These are phyloP conservation scores for Conomelus anceps DNA, from an alignment of 2,888 invertebrate species.

Conservation along the genomic window DNA sequence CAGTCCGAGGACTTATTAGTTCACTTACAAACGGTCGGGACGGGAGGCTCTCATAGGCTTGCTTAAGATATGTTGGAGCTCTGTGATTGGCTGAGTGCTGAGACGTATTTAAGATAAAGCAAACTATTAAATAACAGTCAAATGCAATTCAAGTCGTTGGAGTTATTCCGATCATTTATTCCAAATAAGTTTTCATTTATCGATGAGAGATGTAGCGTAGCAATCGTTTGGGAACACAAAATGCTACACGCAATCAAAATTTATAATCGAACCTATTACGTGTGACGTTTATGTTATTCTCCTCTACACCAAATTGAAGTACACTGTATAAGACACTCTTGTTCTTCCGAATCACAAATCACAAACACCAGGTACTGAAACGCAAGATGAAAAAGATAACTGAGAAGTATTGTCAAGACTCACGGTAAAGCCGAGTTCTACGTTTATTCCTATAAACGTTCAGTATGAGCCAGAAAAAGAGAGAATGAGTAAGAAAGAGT, in stretches of 20 bases:
- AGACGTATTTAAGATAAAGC: too few species aligned
- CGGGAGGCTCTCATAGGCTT: too few species aligned
- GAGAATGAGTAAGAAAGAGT: background rate
- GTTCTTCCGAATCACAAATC: background rate
- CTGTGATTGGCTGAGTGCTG: too few species aligned
- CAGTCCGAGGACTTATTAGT: too few species aligned
- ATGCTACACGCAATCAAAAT: background rate
- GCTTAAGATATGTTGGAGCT: too few species aligned
- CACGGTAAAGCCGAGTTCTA: background rate
- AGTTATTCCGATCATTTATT: too few species aligned
- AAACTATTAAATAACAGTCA: too few species aligned
- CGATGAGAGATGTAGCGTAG: too few species aligned
- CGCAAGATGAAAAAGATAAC: background rate
- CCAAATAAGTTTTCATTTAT: too few species aligned
- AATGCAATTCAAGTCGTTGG: too few species aligned
- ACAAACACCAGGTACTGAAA: background rate
- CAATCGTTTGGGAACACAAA: background rate
- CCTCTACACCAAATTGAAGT: background rate
- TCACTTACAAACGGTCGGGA: too few species aligned
- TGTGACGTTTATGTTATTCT: background rate
- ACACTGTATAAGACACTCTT: background rate
- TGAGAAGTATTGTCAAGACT: background rate
- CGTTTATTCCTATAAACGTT: background rate
- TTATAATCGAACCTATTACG: background rate
- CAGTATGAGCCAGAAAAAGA: background rate